These are phyloP conservation scores for Alviniconcha marisindica DNA, from an alignment of 1,140 invertebrate genomes.

Conservation along the genomic window DNA sequence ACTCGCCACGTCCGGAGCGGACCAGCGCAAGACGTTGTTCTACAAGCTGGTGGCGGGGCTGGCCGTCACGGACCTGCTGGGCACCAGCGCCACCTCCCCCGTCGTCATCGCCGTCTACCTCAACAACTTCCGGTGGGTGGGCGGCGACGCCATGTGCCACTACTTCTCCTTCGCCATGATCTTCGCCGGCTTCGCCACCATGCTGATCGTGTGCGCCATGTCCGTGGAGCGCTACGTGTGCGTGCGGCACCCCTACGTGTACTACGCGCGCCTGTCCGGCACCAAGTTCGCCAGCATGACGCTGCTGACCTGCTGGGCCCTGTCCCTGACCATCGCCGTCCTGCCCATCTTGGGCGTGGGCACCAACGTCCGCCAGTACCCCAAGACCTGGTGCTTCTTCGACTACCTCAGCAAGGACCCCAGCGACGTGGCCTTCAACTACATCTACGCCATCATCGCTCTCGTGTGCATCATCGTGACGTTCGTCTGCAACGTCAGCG, in stretches of 20 bases:
- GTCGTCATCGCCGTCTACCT: constrained; percentile 68
- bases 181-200: constrained; percentile 72
- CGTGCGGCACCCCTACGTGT: constrained; percentile 74
- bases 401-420: constrained; percentile 67
- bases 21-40: constrained; percentile 64
- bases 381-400: constrained; percentile 76
- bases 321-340: constrained; percentile 67
- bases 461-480: constrained; percentile 66
- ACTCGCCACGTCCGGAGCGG: constrained; percentile 52
- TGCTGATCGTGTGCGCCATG: constrained; percentile 75
- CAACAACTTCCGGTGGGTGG: constrained; percentile 62
- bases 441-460: constrained; percentile 65
- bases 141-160: constrained; percentile 64
- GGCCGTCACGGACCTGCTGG: constrained; percentile 66
- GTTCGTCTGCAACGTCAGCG: constrained; percentile 70
- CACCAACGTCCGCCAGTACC: constrained; percentile 67
- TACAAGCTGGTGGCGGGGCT: constrained; percentile 68
- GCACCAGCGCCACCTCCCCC: constrained; percentile 62
- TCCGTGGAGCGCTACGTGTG: constrained; percentile 75
- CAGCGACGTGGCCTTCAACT: constrained; percentile 64
- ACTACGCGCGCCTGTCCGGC: constrained; percentile 67
- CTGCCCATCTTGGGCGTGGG: constrained; percentile 76
- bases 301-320: constrained; percentile 68
- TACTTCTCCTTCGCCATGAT: constrained; percentile 76
- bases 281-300: constrained; percentile 65